These are phyloP conservation scores for Drosophila neocordata DNA, from an alignment of 1,140 invertebrate species.

Conservation along the genomic window DNA sequence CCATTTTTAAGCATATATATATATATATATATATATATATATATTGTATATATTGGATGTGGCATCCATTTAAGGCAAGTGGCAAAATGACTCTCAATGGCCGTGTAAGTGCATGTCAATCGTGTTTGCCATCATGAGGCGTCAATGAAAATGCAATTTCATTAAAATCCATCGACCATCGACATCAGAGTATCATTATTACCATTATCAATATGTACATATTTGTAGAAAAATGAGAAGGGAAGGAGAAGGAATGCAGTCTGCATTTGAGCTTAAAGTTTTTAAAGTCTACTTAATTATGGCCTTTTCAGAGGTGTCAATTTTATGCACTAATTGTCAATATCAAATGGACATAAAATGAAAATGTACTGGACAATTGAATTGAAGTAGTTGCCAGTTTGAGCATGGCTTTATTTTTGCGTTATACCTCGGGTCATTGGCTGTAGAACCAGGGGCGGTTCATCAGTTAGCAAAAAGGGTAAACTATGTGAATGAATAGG, in stretches of 20 bases:
- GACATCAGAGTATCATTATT: neutral
- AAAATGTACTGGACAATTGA: conserved; percentile 29
- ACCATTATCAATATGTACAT: too few species aligned
- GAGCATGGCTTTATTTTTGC: conserved; percentile 8
- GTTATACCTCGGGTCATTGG: conserved; percentile 13
- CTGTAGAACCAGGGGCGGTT: neutral
- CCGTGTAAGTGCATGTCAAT: conserved; percentile 69
- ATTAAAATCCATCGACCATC: conserved; percentile 25
- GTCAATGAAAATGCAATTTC: conserved; percentile 63
- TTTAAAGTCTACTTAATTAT: conserved; percentile 10
- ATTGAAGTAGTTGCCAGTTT: conserved; percentile 12
- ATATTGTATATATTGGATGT: conserved; percentile 1
- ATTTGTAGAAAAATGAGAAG: too few species aligned
- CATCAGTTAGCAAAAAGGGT: neutral
- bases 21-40: neutral
- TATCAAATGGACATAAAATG: conserved; percentile 16
- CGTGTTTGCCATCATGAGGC: conserved; percentile 49
- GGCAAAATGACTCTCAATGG: conserved; percentile 47
- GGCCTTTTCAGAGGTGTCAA: conserved; percentile 25
- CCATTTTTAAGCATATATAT: neutral
- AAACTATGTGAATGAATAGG: too few species aligned
- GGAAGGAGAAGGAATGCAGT: neutral
- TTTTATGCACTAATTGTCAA: conserved; percentile 33
- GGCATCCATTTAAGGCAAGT: conserved; percentile 34
- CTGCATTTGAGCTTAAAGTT: neutral